These are phyloP conservation scores for Norana najaformis DNA, from an alignment of 2,888 invertebrate genomes.

Conservation along the genomic window DNA sequence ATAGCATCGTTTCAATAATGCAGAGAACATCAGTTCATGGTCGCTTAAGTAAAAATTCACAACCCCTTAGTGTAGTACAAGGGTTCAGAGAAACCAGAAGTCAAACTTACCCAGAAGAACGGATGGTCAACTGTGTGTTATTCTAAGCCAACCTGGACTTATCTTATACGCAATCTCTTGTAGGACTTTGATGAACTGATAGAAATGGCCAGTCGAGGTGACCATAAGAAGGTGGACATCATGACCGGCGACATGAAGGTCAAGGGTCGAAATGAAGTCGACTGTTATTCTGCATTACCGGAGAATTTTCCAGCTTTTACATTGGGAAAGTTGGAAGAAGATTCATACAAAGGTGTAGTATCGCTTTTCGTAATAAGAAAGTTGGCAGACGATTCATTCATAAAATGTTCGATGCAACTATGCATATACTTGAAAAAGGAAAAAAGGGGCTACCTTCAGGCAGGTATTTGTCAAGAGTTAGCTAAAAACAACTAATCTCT, in stretches of 20 bases:
- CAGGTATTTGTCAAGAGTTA: too few species aligned
- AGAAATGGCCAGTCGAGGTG: background rate
- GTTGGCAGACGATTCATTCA: too few species aligned
- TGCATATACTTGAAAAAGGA: too few species aligned
- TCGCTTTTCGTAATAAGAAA: background rate
- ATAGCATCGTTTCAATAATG: too few species aligned
- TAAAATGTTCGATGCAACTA: too few species aligned
- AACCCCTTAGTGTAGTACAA: too few species aligned
- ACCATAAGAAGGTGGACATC: background rate
- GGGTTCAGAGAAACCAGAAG: background rate
- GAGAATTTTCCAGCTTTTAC: background rate
- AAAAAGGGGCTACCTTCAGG: too few species aligned
- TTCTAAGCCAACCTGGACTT: background rate
- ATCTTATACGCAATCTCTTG: background rate
- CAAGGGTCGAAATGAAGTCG: background rate
- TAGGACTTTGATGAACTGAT: conserved; percentile 20
- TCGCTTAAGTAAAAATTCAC: too few species aligned
- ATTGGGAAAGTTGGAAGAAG: background rate
- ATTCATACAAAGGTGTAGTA: background rate
- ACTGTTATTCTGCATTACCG: background rate
- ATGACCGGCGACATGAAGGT: background rate
- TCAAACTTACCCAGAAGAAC: too few species aligned
- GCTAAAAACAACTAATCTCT: too few species aligned
- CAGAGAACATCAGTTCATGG: too few species aligned
- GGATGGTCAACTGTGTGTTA: background rate